Percentiles rank a stretch among this genome's conserved stretches.
Evolutionary conservation across 2,797 vertebrate species (phyloP).

Genomic region (Liasis olivaceus): DNA sequence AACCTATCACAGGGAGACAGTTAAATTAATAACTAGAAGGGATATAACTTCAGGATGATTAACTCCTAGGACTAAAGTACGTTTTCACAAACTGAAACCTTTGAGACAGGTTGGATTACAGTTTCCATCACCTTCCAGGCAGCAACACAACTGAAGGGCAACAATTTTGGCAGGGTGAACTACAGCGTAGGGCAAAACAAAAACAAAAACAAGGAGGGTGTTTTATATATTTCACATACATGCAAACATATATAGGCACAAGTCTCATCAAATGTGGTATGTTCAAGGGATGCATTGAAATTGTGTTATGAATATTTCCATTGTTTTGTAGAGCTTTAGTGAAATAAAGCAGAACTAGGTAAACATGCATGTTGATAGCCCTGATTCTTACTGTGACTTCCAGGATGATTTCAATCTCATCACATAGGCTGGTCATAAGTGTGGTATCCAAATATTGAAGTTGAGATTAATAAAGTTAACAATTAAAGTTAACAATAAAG

Average conservation of each 20-base stretch:
- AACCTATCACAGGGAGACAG: background rate
- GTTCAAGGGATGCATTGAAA: background rate
- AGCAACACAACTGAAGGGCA: background rate
- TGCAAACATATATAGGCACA: background rate
- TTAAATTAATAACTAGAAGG: background rate
- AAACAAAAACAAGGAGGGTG: background rate
- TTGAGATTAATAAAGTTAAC: background rate
- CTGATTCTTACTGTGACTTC: background rate
- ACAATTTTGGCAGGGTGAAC: background rate
- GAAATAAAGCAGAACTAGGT: background rate
- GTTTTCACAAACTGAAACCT: background rate
- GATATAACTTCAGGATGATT: background rate
- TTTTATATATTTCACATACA: background rate
- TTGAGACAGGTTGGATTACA: background rate
- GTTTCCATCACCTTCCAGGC: background rate
- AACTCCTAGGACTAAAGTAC: background rate
- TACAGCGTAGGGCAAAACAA: background rate
- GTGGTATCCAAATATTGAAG: background rate
- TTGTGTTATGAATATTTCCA: background rate
- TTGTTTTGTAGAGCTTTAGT: background rate
- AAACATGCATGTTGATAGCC: background rate
- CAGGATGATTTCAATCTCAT: background rate
- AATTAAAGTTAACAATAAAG: background rate
- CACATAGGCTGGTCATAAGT: background rate
- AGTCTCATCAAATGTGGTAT: background rate